Evolutionary conservation across 2,113 vertebrate genomes (phyloP).

Genomic region (Xyliphius kryptos): DNA sequence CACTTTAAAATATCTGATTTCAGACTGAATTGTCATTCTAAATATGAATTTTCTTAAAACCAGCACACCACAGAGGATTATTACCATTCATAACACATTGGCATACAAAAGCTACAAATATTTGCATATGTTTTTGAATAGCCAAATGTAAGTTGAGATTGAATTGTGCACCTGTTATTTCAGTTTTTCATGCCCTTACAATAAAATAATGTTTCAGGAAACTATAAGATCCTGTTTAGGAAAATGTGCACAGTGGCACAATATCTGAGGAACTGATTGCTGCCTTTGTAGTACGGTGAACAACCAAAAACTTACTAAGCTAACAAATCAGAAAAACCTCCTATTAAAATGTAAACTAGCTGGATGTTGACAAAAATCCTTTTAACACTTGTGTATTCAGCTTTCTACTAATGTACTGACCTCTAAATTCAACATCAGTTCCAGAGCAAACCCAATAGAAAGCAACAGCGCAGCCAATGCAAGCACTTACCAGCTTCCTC

Average conservation of each 20-base stretch:
- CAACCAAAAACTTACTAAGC: background rate
- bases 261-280: conserved; percentile 2
- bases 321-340: background rate
- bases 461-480: background rate
- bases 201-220: conserved; percentile 9
- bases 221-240: conserved; percentile 19
- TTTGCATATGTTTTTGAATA: conserved; percentile 33
- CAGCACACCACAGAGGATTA: background rate
- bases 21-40: background rate
- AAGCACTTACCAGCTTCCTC: conserved; percentile 4
- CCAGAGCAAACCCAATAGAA: background rate
- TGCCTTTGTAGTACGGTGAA: background rate
- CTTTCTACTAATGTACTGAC: background rate
- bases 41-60: conserved; percentile 17
- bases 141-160: conserved; percentile 6
- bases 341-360: background rate
- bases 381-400: background rate
- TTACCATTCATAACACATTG: conserved; percentile 10
- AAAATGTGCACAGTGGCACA: conserved; percentile 18
- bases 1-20: background rate
- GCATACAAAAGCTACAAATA: conserved; percentile 13
- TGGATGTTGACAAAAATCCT: background rate
- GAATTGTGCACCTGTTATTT: conserved; percentile 21
- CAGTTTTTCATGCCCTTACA: conserved; percentile 12
- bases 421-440: background rate